phyloP scores from a whole-genome alignment of 2,888 invertebrate species.

The Pecten maximus region DNA sequence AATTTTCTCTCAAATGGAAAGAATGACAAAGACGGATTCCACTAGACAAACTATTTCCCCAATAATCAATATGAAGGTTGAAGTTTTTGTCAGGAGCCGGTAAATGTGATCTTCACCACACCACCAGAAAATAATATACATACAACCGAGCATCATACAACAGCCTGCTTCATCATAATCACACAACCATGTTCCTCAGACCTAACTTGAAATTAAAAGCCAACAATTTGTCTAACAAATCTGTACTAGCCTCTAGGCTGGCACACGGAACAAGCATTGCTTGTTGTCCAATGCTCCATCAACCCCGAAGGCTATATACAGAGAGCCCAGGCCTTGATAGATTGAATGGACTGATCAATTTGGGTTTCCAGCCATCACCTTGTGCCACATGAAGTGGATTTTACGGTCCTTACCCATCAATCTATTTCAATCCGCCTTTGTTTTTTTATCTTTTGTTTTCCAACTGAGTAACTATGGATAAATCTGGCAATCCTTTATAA shows the following conservation, averaged over 20 bases:
- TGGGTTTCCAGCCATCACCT: conserved; percentile 28
- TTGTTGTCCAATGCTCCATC: not conserved
- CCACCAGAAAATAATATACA: not conserved
- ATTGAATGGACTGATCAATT: conserved; percentile 32
- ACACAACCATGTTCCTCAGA: conserved; percentile 1
- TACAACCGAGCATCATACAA: not conserved
- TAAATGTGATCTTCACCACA: not conserved
- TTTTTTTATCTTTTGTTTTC: conserved; percentile 25
- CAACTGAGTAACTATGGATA: not conserved
- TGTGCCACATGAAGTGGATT: conserved; percentile 20
- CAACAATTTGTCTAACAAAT: conserved; percentile 31
- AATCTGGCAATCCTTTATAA: not conserved
- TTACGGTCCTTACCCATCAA: conserved; percentile 28
- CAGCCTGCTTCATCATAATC: conserved; percentile 13
- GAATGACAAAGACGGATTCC: conserved; percentile 15
- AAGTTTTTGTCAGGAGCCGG: not conserved
- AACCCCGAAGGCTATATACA: not conserved
- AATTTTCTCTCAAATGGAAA: conserved; percentile 7
- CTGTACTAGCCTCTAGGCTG: not conserved
- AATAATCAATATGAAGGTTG: not conserved
- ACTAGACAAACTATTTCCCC: not conserved
- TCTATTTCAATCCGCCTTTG: conserved; percentile 9
- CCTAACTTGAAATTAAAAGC: conserved; percentile 13
- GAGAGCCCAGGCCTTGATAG: not conserved
- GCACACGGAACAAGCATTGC: not conserved